Base-by-base conservation (phyloP, 2,113 vertebrate genomes). In the Cisticola juncidis region DNA sequence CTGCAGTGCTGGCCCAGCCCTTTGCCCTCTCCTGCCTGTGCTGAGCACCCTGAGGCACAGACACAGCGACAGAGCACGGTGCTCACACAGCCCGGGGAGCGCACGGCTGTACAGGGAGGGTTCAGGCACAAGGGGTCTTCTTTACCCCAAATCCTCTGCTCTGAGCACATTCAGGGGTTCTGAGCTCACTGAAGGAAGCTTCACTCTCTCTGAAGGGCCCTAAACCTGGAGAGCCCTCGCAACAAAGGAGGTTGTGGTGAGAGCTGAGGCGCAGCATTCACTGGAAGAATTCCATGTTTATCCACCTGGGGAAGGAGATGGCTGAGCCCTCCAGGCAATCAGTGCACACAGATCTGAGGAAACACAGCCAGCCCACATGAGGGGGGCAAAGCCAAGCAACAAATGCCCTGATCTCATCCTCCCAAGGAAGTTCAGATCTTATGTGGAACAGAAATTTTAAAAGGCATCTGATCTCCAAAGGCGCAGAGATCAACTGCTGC, bases 381-480 rank as follows among this genome's bases (percentile, higher is more conserved):
- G 54, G 1, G 54, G 64, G 86, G 56, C 79, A 66, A 64, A 92
- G 68, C 45, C 66, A 83, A 89, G 82, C 24, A 53, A 33, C 82
- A 90, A 58, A 16, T 11, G 42, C 54, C 71, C 72, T 48, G 92
- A 88, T 78, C 83, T 95, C 70, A 35, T 82, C 83, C 80, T 87
- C 50, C 54, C 23, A 22, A 62, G 19, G 24, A 54, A 44, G 56
- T 93, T 94, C 76, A 90, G 88, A 92, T 86, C 85, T 66, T 64
- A 25, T 0, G 47, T 7, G 58, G 50, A 95, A 64, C 18, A 85
- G 36, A 54, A 71, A 70, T 77, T 85, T 89, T 71, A 72, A 92
- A 96, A 94, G 53, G 78, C 36, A 0, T 81, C 82, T 96, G 92
- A 86, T 89, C 96, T 95, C 84, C 91, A 92, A 89, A 94, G 95